Conservation (phyloP, 2,113 vertebrate genomes). For the Lepus americanus region DNA sequence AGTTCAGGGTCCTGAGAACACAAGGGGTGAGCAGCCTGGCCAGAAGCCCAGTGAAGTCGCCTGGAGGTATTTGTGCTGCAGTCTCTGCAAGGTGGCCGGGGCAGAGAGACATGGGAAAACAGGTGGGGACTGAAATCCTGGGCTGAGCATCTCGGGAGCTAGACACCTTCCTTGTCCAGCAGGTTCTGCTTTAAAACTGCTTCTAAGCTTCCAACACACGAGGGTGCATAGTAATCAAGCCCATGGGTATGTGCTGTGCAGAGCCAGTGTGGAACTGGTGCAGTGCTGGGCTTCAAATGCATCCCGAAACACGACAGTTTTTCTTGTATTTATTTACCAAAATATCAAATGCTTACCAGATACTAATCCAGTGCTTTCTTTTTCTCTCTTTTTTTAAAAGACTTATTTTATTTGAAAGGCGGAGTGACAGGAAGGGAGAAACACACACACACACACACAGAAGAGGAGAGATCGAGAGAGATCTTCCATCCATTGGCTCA, state of each 20-base stretch:
- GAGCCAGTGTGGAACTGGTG: neutral
- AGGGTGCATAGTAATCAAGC: neutral
- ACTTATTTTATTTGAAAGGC: no score
- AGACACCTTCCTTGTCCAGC: neutral
- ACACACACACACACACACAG: no score
- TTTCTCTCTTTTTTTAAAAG: no score
- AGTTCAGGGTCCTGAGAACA: neutral
- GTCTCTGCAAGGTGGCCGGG: neutral
- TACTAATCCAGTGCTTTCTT: neutral
- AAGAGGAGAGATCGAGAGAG: no score
- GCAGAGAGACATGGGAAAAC: fast-evolving
- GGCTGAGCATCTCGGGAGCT: neutral
- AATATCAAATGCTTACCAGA: neutral
- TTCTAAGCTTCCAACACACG: neutral
- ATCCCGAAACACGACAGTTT: neutral
- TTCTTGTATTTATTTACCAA: slow-evolving; percentile 39
- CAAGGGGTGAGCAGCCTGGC: neutral
- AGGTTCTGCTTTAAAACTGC: neutral
- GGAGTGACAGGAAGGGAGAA: no score
- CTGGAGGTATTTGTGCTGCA: neutral
- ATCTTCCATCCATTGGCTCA: no score
- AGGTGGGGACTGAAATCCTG: neutral
- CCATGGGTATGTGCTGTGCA: neutral
- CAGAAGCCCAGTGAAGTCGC: neutral
- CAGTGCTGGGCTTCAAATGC: neutral